These are phyloP conservation scores for Hemithea aestivaria DNA, from an alignment of 2,888 invertebrate species.

Conservation along the genomic window DNA sequence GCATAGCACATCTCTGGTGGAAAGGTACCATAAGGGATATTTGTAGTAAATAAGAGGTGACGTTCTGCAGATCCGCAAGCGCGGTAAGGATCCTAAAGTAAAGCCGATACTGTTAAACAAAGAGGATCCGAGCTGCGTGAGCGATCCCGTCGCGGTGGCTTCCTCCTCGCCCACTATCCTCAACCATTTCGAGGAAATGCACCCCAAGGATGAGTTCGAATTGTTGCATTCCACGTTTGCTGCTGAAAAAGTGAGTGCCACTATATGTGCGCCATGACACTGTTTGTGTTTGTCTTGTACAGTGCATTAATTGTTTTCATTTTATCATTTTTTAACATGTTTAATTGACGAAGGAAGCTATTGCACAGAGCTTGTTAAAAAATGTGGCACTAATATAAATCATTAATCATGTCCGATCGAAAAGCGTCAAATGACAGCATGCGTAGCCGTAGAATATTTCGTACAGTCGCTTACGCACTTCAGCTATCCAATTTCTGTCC, in stretches of 20 bases:
- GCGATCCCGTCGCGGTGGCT: conserved; percentile 67
- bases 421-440: no score
- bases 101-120: conserved; percentile 88
- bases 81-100: conserved; percentile 83
- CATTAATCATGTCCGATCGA: no score
- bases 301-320: neutral
- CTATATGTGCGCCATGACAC: conserved; percentile 21
- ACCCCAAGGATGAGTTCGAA: conserved; percentile 88
- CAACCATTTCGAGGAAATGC: conserved; percentile 89
- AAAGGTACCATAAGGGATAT: no score
- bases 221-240: conserved; percentile 64
- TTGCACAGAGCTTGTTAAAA: no score
- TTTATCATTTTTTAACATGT: no score
- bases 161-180: conserved; percentile 50
- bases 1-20: no score
- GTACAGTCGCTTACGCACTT: no score
- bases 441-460: no score
- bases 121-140: conserved; percentile 81
- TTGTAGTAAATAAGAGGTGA: conserved; percentile 1
- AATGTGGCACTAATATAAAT: no score
- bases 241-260: conserved; percentile 70
- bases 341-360: no score
- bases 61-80: conserved; percentile 79
- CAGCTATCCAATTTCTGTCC: no score
- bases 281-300: conserved; percentile 16